Evolutionary conservation across 2,113 vertebrate genomes (phyloP), one percentile per base, ranked within the genome.

Genomic region (Ceuthmochares aereus): DNA sequence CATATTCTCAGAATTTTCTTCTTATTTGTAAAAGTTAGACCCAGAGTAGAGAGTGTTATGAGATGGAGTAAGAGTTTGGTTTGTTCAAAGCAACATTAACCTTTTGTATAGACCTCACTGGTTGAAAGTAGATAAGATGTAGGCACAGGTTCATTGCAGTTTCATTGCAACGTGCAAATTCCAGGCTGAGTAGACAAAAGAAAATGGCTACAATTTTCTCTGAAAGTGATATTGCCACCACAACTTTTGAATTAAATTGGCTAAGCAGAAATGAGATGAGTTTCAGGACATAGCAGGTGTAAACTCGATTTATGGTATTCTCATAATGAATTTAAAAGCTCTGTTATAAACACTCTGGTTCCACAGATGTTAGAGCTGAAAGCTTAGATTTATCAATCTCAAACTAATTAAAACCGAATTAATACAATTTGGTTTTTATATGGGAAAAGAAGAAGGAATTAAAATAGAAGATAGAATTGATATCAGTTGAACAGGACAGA

Each of bases 341-440:
- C 54, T 32, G 37, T 45, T 78, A 12, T 13, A 76, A 92, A 47
- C 73, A n/a, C 23, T 77, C 7, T 12, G 40, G 11, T 87, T 69
- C 79, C 27, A n/a, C 86, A 92, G 83, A n/a, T 87, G 78, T 37
- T 49, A 10, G 40, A 47, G 20, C 45, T 55, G 67, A 92, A 92
- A 88, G 75, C 64, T n/a, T 22, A 62, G 51, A 58, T 68, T 88
- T 82, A 30, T 25, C 83, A 82, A 40, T n/a, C 56, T 63, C 62
- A 80, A 55, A 20, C 51, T 78, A 92, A 94, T 92, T 92, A 82
- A 73, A 63, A 12, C 13, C n/a, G 15, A 75, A 90, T 92, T 90
- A 92, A 92, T 88, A 40, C 9, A 23, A 75, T 75, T 85, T 58
- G 23, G 23, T 67, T 78, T 82, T 62, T 75, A n/a, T 34, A 19